Conservation (phyloP, 2,113 vertebrate genomes). For the Cyanocitta stelleri region DNA sequence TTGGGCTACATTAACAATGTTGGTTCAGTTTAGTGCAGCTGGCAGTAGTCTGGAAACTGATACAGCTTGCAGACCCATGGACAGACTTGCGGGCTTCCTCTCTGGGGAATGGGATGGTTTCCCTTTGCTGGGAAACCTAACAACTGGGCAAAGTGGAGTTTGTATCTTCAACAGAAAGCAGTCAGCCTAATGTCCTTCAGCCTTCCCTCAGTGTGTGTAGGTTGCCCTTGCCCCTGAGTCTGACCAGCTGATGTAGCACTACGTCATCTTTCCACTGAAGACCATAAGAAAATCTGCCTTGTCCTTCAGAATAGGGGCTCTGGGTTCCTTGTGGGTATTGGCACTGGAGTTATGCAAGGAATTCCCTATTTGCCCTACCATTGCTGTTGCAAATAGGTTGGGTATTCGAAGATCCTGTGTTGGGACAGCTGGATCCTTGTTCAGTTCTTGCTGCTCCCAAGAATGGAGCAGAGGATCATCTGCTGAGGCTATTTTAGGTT, state of each 20-base stretch:
- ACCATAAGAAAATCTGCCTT: not conserved
- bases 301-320: not conserved
- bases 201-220: not conserved
- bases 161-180: not conserved
- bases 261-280: not conserved
- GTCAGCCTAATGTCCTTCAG: not conserved
- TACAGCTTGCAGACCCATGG: not conserved
- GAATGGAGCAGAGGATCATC: slow-evolving; percentile 29
- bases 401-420: not conserved
- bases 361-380: not conserved
- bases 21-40: not conserved
- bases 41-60: not conserved
- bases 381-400: not conserved
- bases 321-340: not conserved
- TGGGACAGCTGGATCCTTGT: slow-evolving; percentile 48
- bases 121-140: not conserved
- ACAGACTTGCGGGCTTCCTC: not conserved
- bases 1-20: not conserved
- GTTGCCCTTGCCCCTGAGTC: not conserved
- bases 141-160: not conserved
- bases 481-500: slow-evolving; percentile 47
- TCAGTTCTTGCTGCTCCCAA: not conserved
- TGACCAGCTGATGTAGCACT: not conserved
- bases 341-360: not conserved
- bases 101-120: not conserved